Base-by-base conservation (phyloP, 64 coral and sea anemone species). In the Platygyra sinensis region DNA sequence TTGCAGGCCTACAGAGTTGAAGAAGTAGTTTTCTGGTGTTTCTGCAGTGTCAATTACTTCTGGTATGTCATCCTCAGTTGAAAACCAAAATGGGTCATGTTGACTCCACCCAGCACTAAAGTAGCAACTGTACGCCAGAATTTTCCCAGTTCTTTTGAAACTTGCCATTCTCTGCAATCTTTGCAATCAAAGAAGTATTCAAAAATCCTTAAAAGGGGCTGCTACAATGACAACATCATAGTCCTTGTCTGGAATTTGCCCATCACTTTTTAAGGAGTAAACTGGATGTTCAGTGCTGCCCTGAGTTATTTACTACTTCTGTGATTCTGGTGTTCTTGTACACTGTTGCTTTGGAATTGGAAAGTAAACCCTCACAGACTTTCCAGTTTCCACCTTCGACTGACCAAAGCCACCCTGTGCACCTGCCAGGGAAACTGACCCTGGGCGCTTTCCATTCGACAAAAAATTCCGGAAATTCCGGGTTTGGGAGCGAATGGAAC, bases 171-270 rank as follows among this genome's bases (percentile, higher is more conserved):
- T 59, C 69, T 93, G 65, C 97, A 99, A 8, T 78, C 91, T 62
- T 78, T 67, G 69, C 97, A 99, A 62, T 52, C 50, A 80, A 99
- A 95, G 65, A 86, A 99, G 84, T 93, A 87, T 16, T 74, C 15
- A 25, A 18, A 1, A 15, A 95, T 79, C 33, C 89, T 85, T 1
- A 99, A 84, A 84, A 17, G 97, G 97, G 11, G 90, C 84, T 55
- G 97, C 97, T 22, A 99, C 83, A 86, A 99, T 99, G 8, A 99
- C 91, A 59, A 93, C 60, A 55, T 99, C 94, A 89, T 95, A 99
- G 17, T 71, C 33, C n/a, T 69, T 67, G 22, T 71, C 38, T 3
- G 10, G 72, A 30, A 8, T 87, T 83, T 55, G 76, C 18, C 18
- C 28, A 14, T 69, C 75, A 39, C 52, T 85, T 87, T n/a, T n/a